phyloP scores from a whole-genome alignment of 2,797 vertebrate genomes.

The Helostoma temminkii region DNA sequence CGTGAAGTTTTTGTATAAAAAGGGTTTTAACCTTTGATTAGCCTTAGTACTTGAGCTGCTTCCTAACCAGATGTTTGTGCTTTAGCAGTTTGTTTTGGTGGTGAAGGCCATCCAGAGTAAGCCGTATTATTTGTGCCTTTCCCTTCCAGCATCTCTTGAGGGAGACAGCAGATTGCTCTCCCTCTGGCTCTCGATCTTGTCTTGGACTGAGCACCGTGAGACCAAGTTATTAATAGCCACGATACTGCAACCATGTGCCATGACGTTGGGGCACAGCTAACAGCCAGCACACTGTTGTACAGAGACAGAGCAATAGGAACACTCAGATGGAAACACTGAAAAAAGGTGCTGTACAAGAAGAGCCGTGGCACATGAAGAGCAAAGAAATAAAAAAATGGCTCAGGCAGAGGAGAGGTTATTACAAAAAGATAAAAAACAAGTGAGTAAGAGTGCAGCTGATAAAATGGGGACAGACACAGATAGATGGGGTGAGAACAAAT shows the following conservation, averaged over 20 bases:
- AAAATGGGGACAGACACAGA: slow-evolving; percentile 57
- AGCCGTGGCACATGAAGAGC: slow-evolving; percentile 46
- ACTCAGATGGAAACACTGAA: slow-evolving; percentile 41
- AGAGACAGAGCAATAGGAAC: slow-evolving; percentile 63
- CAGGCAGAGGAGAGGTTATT: slow-evolving; percentile 32
- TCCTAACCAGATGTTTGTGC: slow-evolving; percentile 21
- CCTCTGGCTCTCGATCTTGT: slow-evolving; percentile 71
- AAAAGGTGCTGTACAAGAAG: slow-evolving; percentile 15
- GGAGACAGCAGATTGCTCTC: slow-evolving; percentile 81
- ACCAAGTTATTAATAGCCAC: slow-evolving; percentile 79
- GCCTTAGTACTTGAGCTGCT: background rate
- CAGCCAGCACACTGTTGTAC: slow-evolving; percentile 65
- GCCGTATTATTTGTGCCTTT: slow-evolving; percentile 59
- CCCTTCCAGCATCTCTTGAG: slow-evolving; percentile 66
- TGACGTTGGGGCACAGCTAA: slow-evolving; percentile 65
- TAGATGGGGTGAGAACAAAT: slow-evolving; percentile 40
- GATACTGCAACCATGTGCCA: slow-evolving; percentile 73
- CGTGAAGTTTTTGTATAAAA: too few species aligned
- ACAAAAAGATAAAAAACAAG: slow-evolving; percentile 40
- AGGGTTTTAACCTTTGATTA: slow-evolving; percentile 28
- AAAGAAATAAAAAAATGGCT: slow-evolving; percentile 1
- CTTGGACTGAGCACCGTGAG: slow-evolving; percentile 69
- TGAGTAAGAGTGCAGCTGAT: slow-evolving; percentile 43
- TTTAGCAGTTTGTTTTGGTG: slow-evolving; percentile 44
- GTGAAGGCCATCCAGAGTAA: slow-evolving; percentile 40